Evolutionary conservation across 2,113 vertebrate genomes (phyloP).

Genomic region (Ailurus styani): DNA sequence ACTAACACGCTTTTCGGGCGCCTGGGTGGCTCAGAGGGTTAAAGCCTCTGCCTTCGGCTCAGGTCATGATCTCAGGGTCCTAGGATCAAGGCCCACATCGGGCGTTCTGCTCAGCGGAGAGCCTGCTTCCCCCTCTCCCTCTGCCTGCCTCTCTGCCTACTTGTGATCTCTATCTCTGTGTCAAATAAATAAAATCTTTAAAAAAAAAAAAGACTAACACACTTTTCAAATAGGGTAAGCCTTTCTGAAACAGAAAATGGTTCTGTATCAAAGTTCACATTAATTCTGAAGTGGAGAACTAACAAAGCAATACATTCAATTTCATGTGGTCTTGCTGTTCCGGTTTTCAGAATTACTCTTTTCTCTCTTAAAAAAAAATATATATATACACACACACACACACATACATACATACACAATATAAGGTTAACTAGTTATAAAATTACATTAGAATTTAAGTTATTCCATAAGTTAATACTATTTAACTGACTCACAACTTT

Average conservation of each 20-base stretch:
- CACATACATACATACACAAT: no score
- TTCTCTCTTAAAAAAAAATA: neutral
- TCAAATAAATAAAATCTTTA: no score
- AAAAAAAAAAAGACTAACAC: neutral
- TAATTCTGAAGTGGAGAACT: neutral
- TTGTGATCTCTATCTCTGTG: no score
- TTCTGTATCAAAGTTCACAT: conserved; percentile 9
- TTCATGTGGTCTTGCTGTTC: neutral
- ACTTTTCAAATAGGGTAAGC: neutral
- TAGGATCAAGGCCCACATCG: no score
- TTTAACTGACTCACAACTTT: neutral
- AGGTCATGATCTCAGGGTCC: no score
- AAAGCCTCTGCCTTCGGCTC: no score
- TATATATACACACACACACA: neutral
- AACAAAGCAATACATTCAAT: neutral
- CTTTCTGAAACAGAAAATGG: conserved; percentile 13
- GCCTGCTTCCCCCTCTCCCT: no score
- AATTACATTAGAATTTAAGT: neutral
- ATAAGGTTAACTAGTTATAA: neutral
- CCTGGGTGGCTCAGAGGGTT: no score
- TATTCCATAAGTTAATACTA: neutral
- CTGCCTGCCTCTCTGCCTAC: no score
- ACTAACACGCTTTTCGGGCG: conserved; percentile 11
- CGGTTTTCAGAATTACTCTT: conserved; percentile 6
- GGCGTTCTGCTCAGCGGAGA: no score